These are phyloP conservation scores for Cephonodes hylas DNA, from an alignment of 2,888 invertebrate species.

Conservation along the genomic window DNA sequence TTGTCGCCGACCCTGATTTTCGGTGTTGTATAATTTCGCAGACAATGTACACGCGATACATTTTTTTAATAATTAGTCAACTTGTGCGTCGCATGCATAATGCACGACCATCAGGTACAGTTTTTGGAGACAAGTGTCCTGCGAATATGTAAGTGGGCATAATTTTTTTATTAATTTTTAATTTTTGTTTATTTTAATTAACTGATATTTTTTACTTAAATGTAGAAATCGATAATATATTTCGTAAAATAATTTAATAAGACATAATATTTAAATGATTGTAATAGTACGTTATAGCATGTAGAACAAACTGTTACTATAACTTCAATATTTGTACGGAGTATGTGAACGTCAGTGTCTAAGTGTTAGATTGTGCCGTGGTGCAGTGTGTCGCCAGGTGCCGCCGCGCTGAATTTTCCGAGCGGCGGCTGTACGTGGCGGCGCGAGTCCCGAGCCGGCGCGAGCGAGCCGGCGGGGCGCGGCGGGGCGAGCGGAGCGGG, in stretches of 20 bases:
- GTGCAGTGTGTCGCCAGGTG: background rate
- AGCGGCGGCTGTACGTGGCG: constrained; percentile 16
- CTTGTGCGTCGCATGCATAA: background rate
- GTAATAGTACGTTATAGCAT: too few relatives aligned
- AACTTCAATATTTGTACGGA: too few relatives aligned
- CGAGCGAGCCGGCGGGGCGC: constrained; percentile 22
- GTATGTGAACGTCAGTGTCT: too few relatives aligned
- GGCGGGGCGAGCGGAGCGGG: constrained; percentile 33
- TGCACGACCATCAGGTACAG: background rate
- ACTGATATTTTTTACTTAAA: too few relatives aligned
- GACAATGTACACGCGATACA: constrained; percentile 15
- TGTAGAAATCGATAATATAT: too few relatives aligned
- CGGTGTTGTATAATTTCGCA: constrained; percentile 21
- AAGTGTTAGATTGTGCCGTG: background rate
- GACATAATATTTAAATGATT: too few relatives aligned
- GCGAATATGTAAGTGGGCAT: background rate
- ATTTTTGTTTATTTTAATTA: background rate
- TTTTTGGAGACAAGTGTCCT: background rate
- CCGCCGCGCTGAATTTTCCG: constrained; percentile 22
- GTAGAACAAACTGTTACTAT: too few relatives aligned
- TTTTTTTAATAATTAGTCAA: background rate
- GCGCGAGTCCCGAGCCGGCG: constrained; percentile 11
- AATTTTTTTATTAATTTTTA: background rate
- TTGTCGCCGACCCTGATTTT: constrained; percentile 13
- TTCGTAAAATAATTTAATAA: too few relatives aligned